A percentile compares a stretch with the other conserved stretches of the same genome.
These are phyloP conservation scores for Eupithecia pulchellata DNA, from an alignment of 2,888 invertebrate genomes.

Conservation along the genomic window DNA sequence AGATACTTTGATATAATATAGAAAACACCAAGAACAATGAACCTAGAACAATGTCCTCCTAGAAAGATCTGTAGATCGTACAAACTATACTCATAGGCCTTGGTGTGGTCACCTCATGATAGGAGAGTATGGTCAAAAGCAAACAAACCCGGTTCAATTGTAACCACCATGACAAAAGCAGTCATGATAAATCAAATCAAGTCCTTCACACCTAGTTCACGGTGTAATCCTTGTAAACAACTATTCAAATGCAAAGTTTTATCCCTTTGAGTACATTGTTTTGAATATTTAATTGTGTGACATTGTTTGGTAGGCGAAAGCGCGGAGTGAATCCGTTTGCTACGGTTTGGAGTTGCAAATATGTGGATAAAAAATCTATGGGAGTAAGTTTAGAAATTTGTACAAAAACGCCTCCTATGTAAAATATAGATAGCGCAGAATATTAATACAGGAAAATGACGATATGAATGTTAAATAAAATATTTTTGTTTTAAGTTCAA, in stretches of 20 bases:
- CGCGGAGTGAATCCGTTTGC: conserved; percentile 57
- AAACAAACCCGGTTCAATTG: not conserved
- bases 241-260: conserved; percentile 60
- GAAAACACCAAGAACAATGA: not conserved
- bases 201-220: conserved; percentile 38
- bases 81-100: not conserved
- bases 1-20: not conserved
- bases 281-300: conserved; percentile 74
- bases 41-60: not conserved
- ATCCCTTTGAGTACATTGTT: conserved; percentile 54
- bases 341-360: conserved; percentile 26
- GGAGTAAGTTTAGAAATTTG: not conserved
- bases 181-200: conserved; percentile 35
- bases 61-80: not conserved
- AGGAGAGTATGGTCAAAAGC: not conserved
- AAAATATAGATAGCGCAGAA: not conserved
- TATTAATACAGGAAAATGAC: not conserved
- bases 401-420: not conserved
- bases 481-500: not conserved
- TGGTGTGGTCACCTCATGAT: not conserved
- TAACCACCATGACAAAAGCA: conserved; percentile 17
- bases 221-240: conserved; percentile 59
- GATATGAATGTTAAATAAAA: no score
- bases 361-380: not conserved
- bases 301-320: conserved; percentile 67